Evolutionary conservation across 1,140 invertebrate genomes (phyloP).

Genomic region (Aleiodes sp.): DNA sequence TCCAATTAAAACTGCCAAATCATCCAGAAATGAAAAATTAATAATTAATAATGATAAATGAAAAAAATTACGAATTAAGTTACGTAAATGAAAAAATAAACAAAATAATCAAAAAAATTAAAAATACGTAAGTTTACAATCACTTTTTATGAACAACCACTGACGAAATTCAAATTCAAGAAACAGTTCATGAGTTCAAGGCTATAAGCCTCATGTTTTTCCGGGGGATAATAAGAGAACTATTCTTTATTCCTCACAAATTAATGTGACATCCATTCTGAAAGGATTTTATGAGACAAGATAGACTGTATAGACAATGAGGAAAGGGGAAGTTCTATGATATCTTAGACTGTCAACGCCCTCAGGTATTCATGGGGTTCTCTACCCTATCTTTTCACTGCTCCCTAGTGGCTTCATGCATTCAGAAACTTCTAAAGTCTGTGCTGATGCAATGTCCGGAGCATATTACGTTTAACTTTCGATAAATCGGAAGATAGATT

Average conservation of each 20-base stretch:
- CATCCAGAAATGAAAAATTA: too few species aligned
- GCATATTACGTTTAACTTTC: too few species aligned
- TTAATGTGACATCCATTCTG: background rate
- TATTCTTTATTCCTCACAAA: background rate
- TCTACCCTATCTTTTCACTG: background rate
- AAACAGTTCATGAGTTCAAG: background rate
- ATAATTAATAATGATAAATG: too few species aligned
- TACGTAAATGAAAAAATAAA: background rate
- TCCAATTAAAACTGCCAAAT: background rate
- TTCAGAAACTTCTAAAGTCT: slow-evolving; percentile 3
- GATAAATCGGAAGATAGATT: too few species aligned
- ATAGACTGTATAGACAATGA: slow-evolving; percentile 11
- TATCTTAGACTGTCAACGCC: slow-evolving; percentile 26
- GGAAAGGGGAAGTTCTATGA: slow-evolving; percentile 23
- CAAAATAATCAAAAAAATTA: background rate
- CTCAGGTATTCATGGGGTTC: slow-evolving; percentile 34
- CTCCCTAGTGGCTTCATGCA: slow-evolving; percentile 19
- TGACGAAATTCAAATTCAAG: background rate
- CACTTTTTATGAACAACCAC: background rate
- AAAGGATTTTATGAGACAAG: slow-evolving; percentile 11
- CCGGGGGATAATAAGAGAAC: background rate
- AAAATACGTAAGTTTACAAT: background rate
- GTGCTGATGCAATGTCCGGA: background rate
- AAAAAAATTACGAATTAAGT: too few species aligned
- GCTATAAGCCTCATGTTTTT: background rate